phyloP scores from a whole-genome alignment of 2,797 vertebrate species.

The Hipposideros larvatus region DNA sequence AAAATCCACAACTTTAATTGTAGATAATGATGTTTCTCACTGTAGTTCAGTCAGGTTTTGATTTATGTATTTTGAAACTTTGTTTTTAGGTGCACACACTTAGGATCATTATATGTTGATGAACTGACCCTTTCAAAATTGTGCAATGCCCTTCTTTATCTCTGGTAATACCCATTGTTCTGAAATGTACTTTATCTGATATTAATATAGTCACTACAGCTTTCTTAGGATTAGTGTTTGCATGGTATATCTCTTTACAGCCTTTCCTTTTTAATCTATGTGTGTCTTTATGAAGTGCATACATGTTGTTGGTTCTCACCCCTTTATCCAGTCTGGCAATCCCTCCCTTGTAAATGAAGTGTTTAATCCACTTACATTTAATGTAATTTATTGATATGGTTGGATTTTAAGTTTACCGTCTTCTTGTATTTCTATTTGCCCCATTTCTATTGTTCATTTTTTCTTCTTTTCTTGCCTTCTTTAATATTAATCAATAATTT shows the following conservation, averaged over 20 bases:
- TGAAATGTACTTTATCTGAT: background rate
- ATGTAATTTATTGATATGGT: background rate
- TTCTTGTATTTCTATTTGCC: background rate
- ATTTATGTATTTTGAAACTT: background rate
- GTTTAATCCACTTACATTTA: constrained; percentile 62
- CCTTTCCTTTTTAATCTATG: background rate
- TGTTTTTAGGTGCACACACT: background rate
- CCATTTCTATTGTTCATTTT: constrained; percentile 32
- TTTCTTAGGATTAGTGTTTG: background rate
- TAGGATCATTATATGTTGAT: background rate
- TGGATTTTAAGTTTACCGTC: constrained; percentile 28
- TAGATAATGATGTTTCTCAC: background rate
- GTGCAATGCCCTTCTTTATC: background rate
- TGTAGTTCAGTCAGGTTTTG: background rate
- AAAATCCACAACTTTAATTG: background rate
- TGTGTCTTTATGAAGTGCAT: background rate
- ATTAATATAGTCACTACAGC: background rate
- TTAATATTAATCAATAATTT: background rate
- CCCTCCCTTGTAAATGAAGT: constrained; percentile 29
- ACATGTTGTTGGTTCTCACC: background rate
- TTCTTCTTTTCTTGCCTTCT: background rate
- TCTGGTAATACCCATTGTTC: background rate
- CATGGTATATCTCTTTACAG: background rate
- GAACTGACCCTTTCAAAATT: background rate
- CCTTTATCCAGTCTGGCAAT: background rate